A percentile compares a stretch with the other conserved stretches of the same genome.
These are phyloP conservation scores for Lagodon rhomboides DNA, from an alignment of 2,797 vertebrate species.

Conservation along the genomic window DNA sequence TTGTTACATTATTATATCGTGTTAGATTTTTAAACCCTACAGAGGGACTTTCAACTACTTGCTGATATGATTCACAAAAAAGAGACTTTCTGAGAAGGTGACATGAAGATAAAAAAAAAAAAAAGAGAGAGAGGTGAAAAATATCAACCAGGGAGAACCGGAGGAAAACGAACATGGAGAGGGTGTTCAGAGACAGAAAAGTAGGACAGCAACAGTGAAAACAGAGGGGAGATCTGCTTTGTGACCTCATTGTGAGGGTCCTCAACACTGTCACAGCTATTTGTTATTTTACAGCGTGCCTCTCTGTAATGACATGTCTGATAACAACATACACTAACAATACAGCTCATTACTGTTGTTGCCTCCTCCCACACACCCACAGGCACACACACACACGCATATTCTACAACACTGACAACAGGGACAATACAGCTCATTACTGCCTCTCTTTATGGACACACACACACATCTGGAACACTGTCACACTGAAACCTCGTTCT, in stretches of 20 bases:
- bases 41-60: not conserved
- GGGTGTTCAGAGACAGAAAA: rapidly evolving
- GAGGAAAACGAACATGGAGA: not conserved
- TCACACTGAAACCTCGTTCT: not conserved
- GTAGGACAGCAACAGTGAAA: not conserved
- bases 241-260: slow-evolving; percentile 22
- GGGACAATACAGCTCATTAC: slow-evolving; percentile 43
- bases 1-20: not conserved
- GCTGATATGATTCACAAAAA: not conserved
- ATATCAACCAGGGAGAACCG: not conserved
- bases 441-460: not conserved
- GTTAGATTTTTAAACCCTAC: not conserved
- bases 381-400: slow-evolving; percentile 2
- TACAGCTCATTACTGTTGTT: slow-evolving; percentile 60
- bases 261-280: slow-evolving; percentile 1
- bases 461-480: not conserved
- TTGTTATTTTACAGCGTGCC: slow-evolving; percentile 12
- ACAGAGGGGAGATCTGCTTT: too few relatives aligned
- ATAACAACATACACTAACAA: slow-evolving; percentile 57
- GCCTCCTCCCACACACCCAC: slow-evolving; percentile 20
- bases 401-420: not conserved
- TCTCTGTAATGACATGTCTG: slow-evolving; percentile 50
- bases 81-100: not conserved
- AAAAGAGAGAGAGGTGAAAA: not conserved
- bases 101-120: not conserved